Conservation (phyloP, 2,888 invertebrate species). For the Tupiocoris notatus region DNA sequence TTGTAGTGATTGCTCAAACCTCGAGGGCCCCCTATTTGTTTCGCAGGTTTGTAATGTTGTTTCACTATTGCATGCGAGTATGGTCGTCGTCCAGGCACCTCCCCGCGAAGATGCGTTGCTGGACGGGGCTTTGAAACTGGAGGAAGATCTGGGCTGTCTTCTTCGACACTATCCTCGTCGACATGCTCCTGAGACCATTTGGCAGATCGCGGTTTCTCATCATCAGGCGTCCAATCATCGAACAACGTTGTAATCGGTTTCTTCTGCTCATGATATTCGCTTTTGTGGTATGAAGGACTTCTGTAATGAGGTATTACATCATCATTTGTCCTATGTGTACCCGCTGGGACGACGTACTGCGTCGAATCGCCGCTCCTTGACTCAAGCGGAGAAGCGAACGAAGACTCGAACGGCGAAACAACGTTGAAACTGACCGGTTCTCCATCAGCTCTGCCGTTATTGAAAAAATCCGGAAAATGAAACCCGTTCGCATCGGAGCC, state of each 20-base stretch:
- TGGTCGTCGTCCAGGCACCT: constrained; percentile 29
- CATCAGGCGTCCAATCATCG: constrained; percentile 43
- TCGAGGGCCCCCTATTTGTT: background rate
- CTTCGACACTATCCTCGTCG: constrained; percentile 31
- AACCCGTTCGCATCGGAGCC: background rate
- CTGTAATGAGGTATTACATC: background rate
- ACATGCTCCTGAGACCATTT: constrained; percentile 26
- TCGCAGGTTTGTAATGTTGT: constrained; percentile 6
- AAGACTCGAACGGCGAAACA: background rate
- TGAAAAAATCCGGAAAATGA: constrained; percentile 35
- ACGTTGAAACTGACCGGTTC: constrained; percentile 1
- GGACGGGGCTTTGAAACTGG: background rate
- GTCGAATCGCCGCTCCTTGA: constrained; percentile 25
- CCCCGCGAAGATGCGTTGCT: background rate
- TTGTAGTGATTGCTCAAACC: background rate
- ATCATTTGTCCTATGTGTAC: background rate
- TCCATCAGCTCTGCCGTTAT: constrained; percentile 6
- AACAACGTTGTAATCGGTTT: constrained; percentile 38
- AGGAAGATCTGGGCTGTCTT: background rate
- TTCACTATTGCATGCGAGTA: constrained; percentile 29
- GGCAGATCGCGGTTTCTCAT: constrained; percentile 24
- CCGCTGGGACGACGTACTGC: constrained; percentile 11
- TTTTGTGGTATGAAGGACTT: background rate
- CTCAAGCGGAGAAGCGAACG: constrained; percentile 10
- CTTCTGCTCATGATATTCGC: constrained; percentile 4